Evolutionary conservation across 2,888 invertebrate genomes (phyloP).

Genomic region (Rhagophthalmus giganteus): DNA sequence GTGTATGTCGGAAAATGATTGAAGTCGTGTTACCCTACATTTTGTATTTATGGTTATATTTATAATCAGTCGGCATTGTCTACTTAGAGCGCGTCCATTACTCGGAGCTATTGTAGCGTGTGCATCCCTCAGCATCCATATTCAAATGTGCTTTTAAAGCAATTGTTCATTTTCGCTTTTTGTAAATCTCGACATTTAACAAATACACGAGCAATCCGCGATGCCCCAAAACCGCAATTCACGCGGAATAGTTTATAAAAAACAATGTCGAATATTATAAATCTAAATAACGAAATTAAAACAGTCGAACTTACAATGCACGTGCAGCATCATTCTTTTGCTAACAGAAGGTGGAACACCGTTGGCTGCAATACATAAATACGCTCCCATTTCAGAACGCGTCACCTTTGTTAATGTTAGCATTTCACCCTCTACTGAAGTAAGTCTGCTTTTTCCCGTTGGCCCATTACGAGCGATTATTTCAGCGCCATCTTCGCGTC

Average conservation of each 20-base stretch:
- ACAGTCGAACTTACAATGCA: constrained; percentile 93
- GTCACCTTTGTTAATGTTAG: constrained; percentile 83
- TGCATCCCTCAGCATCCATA: constrained; percentile 53
- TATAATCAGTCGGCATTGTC: constrained; percentile 55
- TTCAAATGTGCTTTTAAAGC: constrained; percentile 55
- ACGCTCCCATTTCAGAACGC: constrained; percentile 86
- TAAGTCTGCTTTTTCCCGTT: constrained; percentile 74
- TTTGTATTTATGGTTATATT: constrained; percentile 55
- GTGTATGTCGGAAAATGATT: constrained; percentile 52
- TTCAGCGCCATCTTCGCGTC: constrained; percentile 81
- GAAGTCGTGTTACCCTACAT: constrained; percentile 50
- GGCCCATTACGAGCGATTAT: constrained; percentile 76
- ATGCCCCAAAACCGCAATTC: no score
- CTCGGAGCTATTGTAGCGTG: constrained; percentile 51
- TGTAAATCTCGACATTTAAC: constrained; percentile 32
- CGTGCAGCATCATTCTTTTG: constrained; percentile 88
- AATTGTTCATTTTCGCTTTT: constrained; percentile 50
- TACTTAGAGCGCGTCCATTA: constrained; percentile 54
- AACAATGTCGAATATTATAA: constrained; percentile 1
- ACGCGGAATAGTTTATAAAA: no score
- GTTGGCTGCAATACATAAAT: constrained; percentile 86
- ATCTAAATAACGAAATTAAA: background rate
- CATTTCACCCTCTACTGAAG: constrained; percentile 76
- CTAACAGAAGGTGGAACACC: constrained; percentile 87
- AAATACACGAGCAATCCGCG: constrained; percentile 8